Base-by-base conservation (phyloP, 2,113 vertebrate genomes). In the Dissostichus mawsoni region DNA sequence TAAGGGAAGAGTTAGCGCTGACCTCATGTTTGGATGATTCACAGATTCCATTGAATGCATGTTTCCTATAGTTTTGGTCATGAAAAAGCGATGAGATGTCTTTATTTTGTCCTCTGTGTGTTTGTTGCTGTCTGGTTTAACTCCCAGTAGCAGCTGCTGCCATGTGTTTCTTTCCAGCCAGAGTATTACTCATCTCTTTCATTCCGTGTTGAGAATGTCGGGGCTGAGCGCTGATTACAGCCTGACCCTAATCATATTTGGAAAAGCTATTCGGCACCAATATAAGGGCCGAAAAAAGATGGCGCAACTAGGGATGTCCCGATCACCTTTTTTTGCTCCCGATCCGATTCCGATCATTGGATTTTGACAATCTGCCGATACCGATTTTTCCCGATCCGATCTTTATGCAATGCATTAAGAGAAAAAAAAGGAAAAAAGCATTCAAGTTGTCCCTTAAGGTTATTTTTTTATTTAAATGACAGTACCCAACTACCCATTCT, bases 101-200 rank as follows among this genome's bases (percentile, higher is more conserved):
- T 87, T 57, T 61, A 74, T 77, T 84, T 76, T 62, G 23, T 86
- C 47, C 10, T 62, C 23, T 1, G 58, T 74, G 57, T 74, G 58
- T 84, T 85, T 82, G 83, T 87, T 81, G 75, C 78, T 87, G 78
- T 74, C 59, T 65, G 66, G 71, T 69, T 79, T 6, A 65, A 52
- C 58, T 85, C 58, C 66, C 47, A 12, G 45, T 58, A 79, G 56
- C 69, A 79, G 64, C 74, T 69, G 84, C 71, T 50, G 33, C 55
- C 14, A 8, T 56, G 57, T 9, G 1, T 14, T 74, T 73, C 69
- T 80, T 72, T 87, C 53, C 79, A 82, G 59, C 45, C 23, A 17
- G 74, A 45, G 18, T n/a, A 86, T 89, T 85, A 83, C 74, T 86
- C 84, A 86, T 86, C 59, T 72, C 67, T 76, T 76, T 88, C 48